Percentiles rank a stretch among this genome's conserved stretches.
Conservation (phyloP, 2,797 vertebrate species). For the Mormyrus proboscirostris region DNA sequence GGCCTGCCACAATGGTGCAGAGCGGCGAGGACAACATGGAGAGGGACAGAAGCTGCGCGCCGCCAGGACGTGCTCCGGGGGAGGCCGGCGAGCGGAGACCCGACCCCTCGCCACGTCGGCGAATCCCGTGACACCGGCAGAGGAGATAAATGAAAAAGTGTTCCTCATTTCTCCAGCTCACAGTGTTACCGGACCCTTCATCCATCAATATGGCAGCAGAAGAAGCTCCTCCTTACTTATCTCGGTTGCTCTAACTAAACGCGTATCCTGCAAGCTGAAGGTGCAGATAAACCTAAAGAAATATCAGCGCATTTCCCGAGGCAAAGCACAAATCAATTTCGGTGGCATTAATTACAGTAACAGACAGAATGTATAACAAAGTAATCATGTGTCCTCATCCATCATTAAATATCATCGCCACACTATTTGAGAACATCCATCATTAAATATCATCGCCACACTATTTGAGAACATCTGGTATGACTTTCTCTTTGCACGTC, state of each 20-base stretch:
- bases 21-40: neutral
- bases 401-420: slow-evolving; percentile 16
- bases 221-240: slow-evolving; percentile 54
- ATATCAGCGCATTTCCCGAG: slow-evolving; percentile 30
- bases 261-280: slow-evolving; percentile 42
- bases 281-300: slow-evolving; percentile 41
- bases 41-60: neutral
- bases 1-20: neutral
- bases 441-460: slow-evolving; percentile 12
- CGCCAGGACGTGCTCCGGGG: neutral
- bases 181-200: slow-evolving; percentile 42
- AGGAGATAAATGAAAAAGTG: slow-evolving; percentile 54
- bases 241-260: slow-evolving; percentile 42
- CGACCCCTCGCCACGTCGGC: slow-evolving; percentile 30
- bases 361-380: neutral
- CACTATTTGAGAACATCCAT: neutral
- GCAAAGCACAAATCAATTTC: slow-evolving; percentile 10
- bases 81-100: neutral
- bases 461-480: neutral
- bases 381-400: neutral
- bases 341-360: neutral
- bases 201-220: slow-evolving; percentile 60
- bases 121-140: slow-evolving; percentile 36
- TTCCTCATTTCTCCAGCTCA: slow-evolving; percentile 46
- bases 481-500: neutral